A percentile compares a stretch with the other conserved stretches of the same genome.
Conservation (phyloP, 1,140 invertebrate species). For the Bombyx mandarina region DNA sequence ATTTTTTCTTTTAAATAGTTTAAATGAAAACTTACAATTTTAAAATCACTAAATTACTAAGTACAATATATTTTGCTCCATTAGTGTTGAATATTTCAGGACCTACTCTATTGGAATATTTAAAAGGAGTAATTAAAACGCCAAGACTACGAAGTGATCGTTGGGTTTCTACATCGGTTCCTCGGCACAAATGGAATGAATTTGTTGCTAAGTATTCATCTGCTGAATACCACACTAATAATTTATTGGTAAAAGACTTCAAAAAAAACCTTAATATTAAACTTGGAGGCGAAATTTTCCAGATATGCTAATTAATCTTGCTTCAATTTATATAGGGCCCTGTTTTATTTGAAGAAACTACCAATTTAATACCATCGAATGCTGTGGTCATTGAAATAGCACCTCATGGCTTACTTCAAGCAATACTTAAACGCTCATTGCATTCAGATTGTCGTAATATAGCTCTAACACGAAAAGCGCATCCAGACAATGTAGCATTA, state of each 20-base stretch:
- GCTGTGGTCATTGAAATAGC: slow-evolving; percentile 84
- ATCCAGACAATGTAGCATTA: slow-evolving; percentile 74
- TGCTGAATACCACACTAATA: slow-evolving; percentile 86
- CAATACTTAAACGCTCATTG: slow-evolving; percentile 75
- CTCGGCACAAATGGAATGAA: slow-evolving; percentile 72
- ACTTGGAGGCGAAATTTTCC: not conserved
- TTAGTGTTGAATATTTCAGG: slow-evolving; percentile 32
- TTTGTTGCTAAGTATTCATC: slow-evolving; percentile 78
- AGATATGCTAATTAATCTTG: not conserved
- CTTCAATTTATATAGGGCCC: slow-evolving; percentile 60
- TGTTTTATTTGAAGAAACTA: slow-evolving; percentile 87
- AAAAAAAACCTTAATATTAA: not conserved
- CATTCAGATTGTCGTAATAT: slow-evolving; percentile 72
- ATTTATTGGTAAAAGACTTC: slow-evolving; percentile 72
- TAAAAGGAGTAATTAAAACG: slow-evolving; percentile 63
- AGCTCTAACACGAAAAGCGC: slow-evolving; percentile 78
- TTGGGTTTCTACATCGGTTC: slow-evolving; percentile 86
- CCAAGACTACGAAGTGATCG: slow-evolving; percentile 73
- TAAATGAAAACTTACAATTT: not conserved
- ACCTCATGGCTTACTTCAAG: slow-evolving; percentile 68
- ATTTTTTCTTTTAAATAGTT: not conserved
- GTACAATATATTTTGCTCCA: not conserved
- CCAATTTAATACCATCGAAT: slow-evolving; percentile 80
- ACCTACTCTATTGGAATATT: slow-evolving; percentile 76
- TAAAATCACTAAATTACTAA: not conserved